A percentile compares a stretch with the other conserved stretches of the same genome.
phyloP scores from a whole-genome alignment of 1,140 invertebrate genomes.

The Ptiloglossa arizonensis region DNA sequence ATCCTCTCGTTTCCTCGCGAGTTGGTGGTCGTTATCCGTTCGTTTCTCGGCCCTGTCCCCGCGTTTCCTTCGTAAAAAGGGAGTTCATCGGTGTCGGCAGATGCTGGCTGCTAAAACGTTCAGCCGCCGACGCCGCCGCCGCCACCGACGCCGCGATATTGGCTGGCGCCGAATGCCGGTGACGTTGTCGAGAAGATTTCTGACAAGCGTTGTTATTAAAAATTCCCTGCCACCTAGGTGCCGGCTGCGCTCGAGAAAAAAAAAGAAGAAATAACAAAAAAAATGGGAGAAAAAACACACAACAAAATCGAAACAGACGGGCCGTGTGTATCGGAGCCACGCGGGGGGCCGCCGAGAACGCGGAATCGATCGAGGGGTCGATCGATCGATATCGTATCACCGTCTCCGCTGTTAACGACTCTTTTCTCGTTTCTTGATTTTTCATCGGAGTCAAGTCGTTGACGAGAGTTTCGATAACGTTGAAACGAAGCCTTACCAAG shows the following conservation, averaged over 20 bases:
- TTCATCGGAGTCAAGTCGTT: too few species aligned
- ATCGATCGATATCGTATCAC: conserved; percentile 23
- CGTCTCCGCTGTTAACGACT: neutral
- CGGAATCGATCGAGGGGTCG: conserved; percentile 22
- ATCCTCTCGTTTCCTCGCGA: neutral
- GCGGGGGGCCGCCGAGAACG: neutral
- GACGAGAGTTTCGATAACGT: too few species aligned
- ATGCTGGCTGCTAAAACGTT: conserved; percentile 71
- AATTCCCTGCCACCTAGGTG: conserved; percentile 46
- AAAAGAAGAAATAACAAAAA: neutral
- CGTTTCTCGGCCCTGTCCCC: conserved; percentile 34
- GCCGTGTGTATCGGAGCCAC: neutral
- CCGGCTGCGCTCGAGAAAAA: conserved; percentile 9
- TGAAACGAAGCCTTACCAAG: too few species aligned
- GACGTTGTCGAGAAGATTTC: conserved; percentile 73
- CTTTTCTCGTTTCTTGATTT: neutral
- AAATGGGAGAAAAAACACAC: too few species aligned
- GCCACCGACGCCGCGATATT: conserved; percentile 62
- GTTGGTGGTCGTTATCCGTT: conserved; percentile 17
- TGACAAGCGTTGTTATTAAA: conserved; percentile 73
- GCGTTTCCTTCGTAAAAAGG: conserved; percentile 43
- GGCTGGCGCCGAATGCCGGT: conserved; percentile 73
- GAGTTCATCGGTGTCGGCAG: conserved; percentile 66
- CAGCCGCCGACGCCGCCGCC: conserved; percentile 35
- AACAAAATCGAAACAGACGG: conserved; percentile 52